Conservation (phyloP, 2,113 vertebrate genomes). For the Muscicapa adusta region DNA sequence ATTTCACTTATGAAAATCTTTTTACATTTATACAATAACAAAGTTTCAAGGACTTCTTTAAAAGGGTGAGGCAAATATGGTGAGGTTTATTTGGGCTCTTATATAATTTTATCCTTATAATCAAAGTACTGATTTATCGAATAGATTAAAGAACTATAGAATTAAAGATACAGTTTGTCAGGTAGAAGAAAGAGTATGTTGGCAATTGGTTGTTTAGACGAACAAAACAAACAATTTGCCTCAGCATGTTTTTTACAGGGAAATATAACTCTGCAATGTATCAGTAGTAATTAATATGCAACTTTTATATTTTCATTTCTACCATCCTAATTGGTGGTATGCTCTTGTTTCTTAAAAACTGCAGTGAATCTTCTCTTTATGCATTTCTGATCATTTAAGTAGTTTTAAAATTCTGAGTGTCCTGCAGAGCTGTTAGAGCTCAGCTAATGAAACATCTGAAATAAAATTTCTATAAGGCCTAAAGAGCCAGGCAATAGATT, state of each 20-base stretch:
- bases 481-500: not conserved
- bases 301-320: not conserved
- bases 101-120: not conserved
- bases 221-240: not conserved
- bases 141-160: not conserved
- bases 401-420: not conserved
- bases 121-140: not conserved
- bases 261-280: not conserved
- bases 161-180: not conserved
- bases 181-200: not conserved
- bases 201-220: not conserved
- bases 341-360: not conserved
- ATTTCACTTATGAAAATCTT: not conserved
- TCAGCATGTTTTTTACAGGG: not conserved
- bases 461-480: not conserved
- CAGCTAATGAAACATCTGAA: not conserved
- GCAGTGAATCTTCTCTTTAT: not conserved
- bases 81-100: accelerated
- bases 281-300: not conserved
- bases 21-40: not conserved
- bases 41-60: not conserved
- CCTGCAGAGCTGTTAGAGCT: not conserved
- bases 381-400: not conserved
- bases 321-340: not conserved
- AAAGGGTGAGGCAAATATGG: not conserved